Evolutionary conservation across 2,113 vertebrate genomes (phyloP), one percentile per base, ranked within the genome.

Genomic region (Nesospiza acunhae): DNA sequence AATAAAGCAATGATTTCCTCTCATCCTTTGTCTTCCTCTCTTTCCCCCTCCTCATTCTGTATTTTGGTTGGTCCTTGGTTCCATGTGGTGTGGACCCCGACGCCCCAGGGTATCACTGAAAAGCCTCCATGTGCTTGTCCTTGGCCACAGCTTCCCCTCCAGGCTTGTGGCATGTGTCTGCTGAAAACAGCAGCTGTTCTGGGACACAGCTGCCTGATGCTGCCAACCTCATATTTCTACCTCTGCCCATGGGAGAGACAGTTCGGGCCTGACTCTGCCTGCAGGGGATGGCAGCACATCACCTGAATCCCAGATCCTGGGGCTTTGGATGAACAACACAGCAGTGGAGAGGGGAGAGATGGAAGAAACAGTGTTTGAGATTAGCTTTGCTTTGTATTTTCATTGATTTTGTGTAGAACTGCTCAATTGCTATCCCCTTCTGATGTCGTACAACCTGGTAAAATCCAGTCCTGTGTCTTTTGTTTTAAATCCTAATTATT

Each of bases 1-100:
- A 95, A 94, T 74, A 85, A 69, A 94, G 72, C 76, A 86, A 63
- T 73, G 35, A 95, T 88, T 87, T 93, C 39, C 31, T 79, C 76
- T 92, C 2, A 6, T 92, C 75, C 55, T 94, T 91, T 73, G 69
- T 22, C 20, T 77, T 88, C 84, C 23, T 55, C 66, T 87, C 66
- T 87, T 68, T 84, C 9, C 11, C 27, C 18, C 35, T 70, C 15
- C 56, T 60, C 18, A 18, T 87, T 35, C 46, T 3, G 1, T 67
- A 2, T 42, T 81, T 90, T 81, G 27, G 10, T 90, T 96, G 76
- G 63, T 89, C 67, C 35, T 69, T 81, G 35, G 10, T 49, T 76
- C 53, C 24, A 11, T 37, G 31, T 64, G 88, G 13, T 41, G 35
- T 78, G 64, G 67, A 58, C 24, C 27, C 31, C 0, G 0, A 5